Evolutionary conservation across 2,888 invertebrate genomes (phyloP), one percentile per base, ranked within the genome.

Genomic region (Philopedon plagiatum): DNA sequence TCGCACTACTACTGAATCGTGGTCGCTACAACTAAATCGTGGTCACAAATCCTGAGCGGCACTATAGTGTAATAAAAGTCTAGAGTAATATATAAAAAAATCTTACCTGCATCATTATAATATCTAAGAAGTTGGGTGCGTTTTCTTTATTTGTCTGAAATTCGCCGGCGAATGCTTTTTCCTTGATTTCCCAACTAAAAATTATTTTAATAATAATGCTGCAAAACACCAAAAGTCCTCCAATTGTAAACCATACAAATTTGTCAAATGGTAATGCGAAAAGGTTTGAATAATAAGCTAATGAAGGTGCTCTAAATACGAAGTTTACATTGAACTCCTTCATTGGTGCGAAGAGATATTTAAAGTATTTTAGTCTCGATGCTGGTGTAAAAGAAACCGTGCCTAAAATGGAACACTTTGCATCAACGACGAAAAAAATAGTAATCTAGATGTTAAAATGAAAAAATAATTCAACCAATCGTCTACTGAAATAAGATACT

Each of bases 201-300:
- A 71, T 54, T 5, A 51, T n/a, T 15, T 51, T 58, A 3, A 65
- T 60, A 18, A 71, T 18, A 39, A 64, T 8, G 18, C 19, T 39
- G 29, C 58, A 64, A 19, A 64, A 32, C 0, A 71, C 51, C 11
- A 57, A 37, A 5, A 51, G 26, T 23, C 32, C 46, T 19, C 66
- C 71, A 11, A 71, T 66, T 0, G 66, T 56, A 26, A 66, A 7
- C 71, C 71, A 71, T 1, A 66, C 71, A 13, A 54, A 2, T 4
- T 29, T 65, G n/a, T 71, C 37, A 32, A 71, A 71, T 23, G 71
- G 71, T 11, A 71, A 19, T 1, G 32, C 51, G 19, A 71, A 63
- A 11, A 71, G 15, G 39, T 71, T 71, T 4, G 61, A 60, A 37
- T 71, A 66, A 18, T 71, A 71, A 1, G 71, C 71, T n/a, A 71